phyloP scores from a whole-genome alignment of 2,888 invertebrate species.

The Ommatoiulus sabulosus region DNA sequence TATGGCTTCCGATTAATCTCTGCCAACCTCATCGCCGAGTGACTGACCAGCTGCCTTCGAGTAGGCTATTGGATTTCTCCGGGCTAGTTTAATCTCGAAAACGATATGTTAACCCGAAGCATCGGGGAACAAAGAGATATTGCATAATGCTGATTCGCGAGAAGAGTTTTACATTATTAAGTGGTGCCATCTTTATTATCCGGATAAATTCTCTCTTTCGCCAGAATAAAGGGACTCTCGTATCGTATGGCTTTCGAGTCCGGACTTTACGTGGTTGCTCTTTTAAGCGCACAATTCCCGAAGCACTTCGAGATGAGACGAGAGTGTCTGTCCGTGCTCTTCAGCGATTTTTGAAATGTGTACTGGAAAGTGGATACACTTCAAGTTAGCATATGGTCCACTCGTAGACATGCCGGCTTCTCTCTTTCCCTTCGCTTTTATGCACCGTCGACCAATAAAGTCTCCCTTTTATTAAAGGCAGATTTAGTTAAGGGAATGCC shows the following conservation, averaged over 20 bases:
- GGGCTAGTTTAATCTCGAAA: background rate
- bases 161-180: conserved; percentile 8
- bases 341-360: conserved; percentile 38
- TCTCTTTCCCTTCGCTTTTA: background rate
- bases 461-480: conserved; percentile 24
- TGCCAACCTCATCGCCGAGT: background rate
- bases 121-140: background rate
- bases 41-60: background rate
- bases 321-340: conserved; percentile 37
- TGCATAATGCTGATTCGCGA: conserved; percentile 13
- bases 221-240: background rate
- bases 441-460: conserved; percentile 37
- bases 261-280: background rate
- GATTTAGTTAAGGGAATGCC: background rate
- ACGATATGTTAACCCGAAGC: background rate
- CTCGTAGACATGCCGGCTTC: background rate
- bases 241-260: background rate
- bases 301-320: background rate
- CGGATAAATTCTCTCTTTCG: background rate
- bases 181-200: conserved; percentile 10
- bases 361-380: background rate
- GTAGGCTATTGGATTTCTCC: conserved; percentile 4
- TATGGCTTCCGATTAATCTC: background rate
- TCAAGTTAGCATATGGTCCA: conserved; percentile 43
- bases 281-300: background rate